Evolutionary conservation across 2,797 vertebrate species (phyloP), one percentile per base, ranked within the genome.

Genomic region (Microcaecilia unicolor): DNA sequence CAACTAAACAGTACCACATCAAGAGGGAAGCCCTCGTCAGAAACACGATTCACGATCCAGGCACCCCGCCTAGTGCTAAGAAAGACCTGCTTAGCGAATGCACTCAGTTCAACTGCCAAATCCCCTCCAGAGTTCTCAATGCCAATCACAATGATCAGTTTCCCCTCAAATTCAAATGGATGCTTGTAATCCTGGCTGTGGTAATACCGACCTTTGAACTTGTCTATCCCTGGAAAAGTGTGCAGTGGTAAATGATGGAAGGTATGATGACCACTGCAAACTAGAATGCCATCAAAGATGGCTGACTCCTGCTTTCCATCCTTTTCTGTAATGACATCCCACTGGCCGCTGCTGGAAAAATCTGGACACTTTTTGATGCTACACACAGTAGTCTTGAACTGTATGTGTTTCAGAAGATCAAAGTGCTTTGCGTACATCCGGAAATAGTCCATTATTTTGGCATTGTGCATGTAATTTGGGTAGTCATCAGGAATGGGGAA

Each of bases 181-280:
- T 79, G 64, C 62, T 85, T 93, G 48, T 91, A 92, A 13, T 91
- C 80, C 57, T 78, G 76, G 58, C 89, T 91, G 56, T 93, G 90
- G 26, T 66, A 46, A 42, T 70, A 77, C 27, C 4, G 41, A 6
- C 90, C 92, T 37, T 67, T 55, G 55, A 91, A 96, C 1, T 55
- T 77, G 20, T 87, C 72, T 3, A 84, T 72, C 17, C 90, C 92
- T 66, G 90, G 86, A 63, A 94, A 97, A 49, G 82, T 76, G 2
- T 77, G 61, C 21, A 95, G 67, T 1, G 92, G 91, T 29, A 97
- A 24, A 28, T 93, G 45, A 10, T 89, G 81, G 1, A 81, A 30
- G 2, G 77, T 86, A 61, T 97, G 92, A 56, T 97, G 92, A 37
- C 93, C 91, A 1, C 73, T 83, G 38, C 89, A 93, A 52, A 97